Evolutionary conservation across 2,888 invertebrate genomes (phyloP).

Genomic region (Hemaris fuciformis): DNA sequence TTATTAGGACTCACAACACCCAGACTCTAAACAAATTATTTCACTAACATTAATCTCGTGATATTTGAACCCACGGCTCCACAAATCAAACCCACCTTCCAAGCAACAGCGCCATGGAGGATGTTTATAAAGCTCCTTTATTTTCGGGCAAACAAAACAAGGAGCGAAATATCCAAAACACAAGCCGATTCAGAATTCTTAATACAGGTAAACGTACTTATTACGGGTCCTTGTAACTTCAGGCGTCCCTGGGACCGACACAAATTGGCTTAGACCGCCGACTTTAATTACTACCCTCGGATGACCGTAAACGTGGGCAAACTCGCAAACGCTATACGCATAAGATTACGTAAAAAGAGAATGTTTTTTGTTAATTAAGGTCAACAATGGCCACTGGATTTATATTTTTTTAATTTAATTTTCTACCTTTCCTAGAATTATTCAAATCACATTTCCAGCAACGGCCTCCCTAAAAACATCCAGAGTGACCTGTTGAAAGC

Average conservation of each 20-base stretch:
- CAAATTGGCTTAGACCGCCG: constrained; percentile 9
- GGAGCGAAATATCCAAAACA: background rate
- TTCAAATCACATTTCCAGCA: no score
- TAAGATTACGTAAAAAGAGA: background rate
- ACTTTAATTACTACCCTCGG: constrained; percentile 15
- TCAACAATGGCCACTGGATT: background rate
- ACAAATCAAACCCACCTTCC: no score
- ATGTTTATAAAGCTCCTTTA: no score
- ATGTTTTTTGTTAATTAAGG: background rate
- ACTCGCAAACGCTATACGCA: constrained; percentile 5
- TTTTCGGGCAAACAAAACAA: background rate
- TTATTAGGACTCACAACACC: no score
- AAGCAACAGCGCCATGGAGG: no score
- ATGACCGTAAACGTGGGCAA: constrained; percentile 13
- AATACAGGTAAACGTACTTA: constrained; percentile 26
- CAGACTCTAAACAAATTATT: no score
- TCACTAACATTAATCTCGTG: no score
- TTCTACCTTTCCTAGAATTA: background rate
- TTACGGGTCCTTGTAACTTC: constrained; percentile 12
- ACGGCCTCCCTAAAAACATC: no score
- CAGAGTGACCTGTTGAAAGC: no score
- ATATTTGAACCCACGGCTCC: no score
- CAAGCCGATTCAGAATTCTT: constrained; percentile 4
- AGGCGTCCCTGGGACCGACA: background rate
- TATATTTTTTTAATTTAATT: background rate